These are phyloP conservation scores for Prosopocoilus inquinatus DNA, from an alignment of 2,888 invertebrate genomes.

Conservation along the genomic window DNA sequence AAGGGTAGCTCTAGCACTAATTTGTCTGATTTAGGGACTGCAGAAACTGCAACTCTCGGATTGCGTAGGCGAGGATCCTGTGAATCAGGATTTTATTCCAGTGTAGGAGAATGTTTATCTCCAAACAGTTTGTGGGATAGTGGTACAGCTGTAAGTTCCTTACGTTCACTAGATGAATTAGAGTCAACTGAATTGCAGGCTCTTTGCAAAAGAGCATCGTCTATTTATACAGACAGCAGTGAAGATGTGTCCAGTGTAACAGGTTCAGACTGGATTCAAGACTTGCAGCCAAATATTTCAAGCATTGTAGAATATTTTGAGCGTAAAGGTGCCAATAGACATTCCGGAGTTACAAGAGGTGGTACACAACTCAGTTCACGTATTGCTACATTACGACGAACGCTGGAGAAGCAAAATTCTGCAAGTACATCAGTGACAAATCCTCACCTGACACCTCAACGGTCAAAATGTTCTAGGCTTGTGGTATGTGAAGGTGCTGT, in stretches of 20 bases:
- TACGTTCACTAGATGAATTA: conserved; percentile 61
- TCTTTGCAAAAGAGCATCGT: conserved; percentile 67
- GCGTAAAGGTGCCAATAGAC: conserved; percentile 63
- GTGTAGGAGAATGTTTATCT: conserved; percentile 62
- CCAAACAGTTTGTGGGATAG: conserved; percentile 55
- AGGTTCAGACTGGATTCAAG: conserved; percentile 71
- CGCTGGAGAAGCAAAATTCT: conserved; percentile 40
- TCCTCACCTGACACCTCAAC: conserved; percentile 37
- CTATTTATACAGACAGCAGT: conserved; percentile 83
- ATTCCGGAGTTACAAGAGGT: conserved; percentile 49
- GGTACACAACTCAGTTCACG: conserved; percentile 45
- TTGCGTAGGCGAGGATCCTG: conserved; percentile 78
- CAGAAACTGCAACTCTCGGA: conserved; percentile 28
- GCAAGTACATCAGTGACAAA: conserved; percentile 33
- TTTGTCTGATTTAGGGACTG: conserved; percentile 36
- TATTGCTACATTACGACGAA: conserved; percentile 44
- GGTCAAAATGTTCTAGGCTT: conserved; percentile 60
- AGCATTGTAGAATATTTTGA: conserved; percentile 89
- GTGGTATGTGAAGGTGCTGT: conserved; percentile 86
- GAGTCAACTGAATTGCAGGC: conserved; percentile 59
- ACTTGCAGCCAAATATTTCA: conserved; percentile 67
- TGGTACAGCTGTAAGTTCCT: conserved; percentile 58
- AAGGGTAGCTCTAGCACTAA: conserved; percentile 48
- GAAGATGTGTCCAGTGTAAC: conserved; percentile 82
- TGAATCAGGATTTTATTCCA: conserved; percentile 88